A percentile compares a stretch with the other conserved stretches of the same genome.
Evolutionary conservation across 2,113 vertebrate species (phyloP).

Genomic region (Malurus elegans): DNA sequence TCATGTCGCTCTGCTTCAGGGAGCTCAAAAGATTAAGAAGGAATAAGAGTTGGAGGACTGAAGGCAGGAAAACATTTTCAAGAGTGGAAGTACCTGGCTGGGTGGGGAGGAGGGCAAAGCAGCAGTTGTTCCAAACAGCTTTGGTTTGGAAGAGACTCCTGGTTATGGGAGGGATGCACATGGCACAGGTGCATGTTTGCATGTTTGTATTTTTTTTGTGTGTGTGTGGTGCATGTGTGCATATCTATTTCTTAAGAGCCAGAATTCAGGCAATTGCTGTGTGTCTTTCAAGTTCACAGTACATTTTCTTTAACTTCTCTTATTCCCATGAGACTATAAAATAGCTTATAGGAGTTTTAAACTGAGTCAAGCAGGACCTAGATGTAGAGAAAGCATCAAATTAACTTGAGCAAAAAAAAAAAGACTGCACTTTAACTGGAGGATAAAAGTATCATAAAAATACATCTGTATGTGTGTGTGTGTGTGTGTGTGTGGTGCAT

Average conservation of each 20-base stretch:
- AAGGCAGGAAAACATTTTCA: not conserved
- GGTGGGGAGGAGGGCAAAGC: not conserved
- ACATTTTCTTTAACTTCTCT: not conserved
- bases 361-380: not conserved
- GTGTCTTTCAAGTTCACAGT: not conserved
- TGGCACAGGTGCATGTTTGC: not conserved
- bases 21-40: not conserved
- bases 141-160: not conserved
- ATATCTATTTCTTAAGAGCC: not conserved
- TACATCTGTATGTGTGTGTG: not conserved
- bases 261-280: not conserved
- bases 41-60: not conserved
- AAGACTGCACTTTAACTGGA: not conserved
- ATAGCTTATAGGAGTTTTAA: not conserved
- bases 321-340: not conserved
- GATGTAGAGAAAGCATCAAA: not conserved
- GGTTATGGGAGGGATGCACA: not conserved
- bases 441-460: not conserved
- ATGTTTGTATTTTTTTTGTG: not conserved
- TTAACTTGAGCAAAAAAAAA: not conserved
- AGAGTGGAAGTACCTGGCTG: not conserved
- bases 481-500: accelerated
- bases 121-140: not conserved
- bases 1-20: not conserved
- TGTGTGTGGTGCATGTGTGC: not conserved